phyloP scores from a whole-genome alignment of 2,113 vertebrate genomes.

The Catharus fuscescens region DNA sequence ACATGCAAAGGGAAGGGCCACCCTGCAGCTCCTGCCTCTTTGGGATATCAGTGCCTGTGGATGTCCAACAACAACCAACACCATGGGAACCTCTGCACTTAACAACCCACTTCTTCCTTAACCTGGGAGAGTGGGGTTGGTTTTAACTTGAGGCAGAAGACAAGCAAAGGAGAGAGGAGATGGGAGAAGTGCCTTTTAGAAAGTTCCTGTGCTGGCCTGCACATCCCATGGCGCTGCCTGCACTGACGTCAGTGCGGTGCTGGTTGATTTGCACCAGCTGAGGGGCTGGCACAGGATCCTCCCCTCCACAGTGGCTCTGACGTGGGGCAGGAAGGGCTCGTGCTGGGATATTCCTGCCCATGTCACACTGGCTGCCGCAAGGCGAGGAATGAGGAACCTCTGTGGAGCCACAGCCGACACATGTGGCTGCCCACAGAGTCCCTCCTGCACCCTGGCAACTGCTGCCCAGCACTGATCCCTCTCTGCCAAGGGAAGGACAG shows the following conservation, averaged over 20 bases:
- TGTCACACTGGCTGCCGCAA: neutral
- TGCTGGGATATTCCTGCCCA: neutral
- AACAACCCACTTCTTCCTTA: neutral
- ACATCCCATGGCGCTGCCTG: neutral
- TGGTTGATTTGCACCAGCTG: constrained; percentile 4
- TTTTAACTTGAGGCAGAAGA: neutral
- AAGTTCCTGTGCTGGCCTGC: neutral
- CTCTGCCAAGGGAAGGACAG: neutral
- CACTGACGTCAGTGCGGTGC: neutral
- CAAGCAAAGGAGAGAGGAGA: neutral
- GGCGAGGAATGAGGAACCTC: neutral
- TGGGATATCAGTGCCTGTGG: fast-evolving
- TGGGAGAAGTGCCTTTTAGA: neutral
- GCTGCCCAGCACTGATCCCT: neutral
- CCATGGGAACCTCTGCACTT: neutral
- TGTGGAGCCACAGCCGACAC: fast-evolving
- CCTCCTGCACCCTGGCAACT: neutral
- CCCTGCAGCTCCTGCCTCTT: neutral
- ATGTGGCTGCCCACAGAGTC: neutral
- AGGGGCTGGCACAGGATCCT: neutral
- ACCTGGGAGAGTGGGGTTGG: neutral
- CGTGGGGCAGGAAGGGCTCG: neutral
- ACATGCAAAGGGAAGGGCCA: neutral
- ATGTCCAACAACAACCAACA: neutral
- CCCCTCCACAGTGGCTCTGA: neutral